Conservation (phyloP, 2,888 invertebrate genomes). For the Perizoma affinitatum region DNA sequence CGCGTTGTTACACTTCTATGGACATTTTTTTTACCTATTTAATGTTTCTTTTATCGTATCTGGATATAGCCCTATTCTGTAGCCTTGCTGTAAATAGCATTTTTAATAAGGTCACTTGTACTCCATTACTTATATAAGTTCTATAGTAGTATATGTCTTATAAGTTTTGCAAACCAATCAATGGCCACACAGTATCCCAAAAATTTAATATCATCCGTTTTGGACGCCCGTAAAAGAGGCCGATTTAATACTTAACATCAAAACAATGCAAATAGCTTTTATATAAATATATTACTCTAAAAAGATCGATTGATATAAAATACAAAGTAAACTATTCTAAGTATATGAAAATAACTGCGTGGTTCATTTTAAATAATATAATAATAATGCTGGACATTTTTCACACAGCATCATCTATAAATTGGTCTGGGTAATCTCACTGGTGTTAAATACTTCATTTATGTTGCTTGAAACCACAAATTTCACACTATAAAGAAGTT, state of each 20-base stretch:
- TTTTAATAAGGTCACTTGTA: slow-evolving; percentile 43
- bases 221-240: too few species aligned
- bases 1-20: slow-evolving; percentile 34
- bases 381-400: too few species aligned
- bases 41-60: slow-evolving; percentile 31
- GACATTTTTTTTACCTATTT: slow-evolving; percentile 5
- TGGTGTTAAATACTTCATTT: slow-evolving; percentile 58
- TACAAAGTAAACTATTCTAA: slow-evolving; percentile 37
- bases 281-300: too few species aligned
- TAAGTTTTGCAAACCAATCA: not conserved
- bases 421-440: slow-evolving; percentile 48
- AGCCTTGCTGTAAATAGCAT: slow-evolving; percentile 44
- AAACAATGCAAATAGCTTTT: too few species aligned
- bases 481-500: slow-evolving; percentile 47
- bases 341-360: slow-evolving; percentile 42
- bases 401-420: too few species aligned
- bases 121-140: not conserved
- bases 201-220: too few species aligned
- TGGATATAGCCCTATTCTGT: slow-evolving; percentile 42
- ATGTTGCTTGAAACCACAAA: slow-evolving; percentile 53
- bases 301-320: too few species aligned
- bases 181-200: too few species aligned
- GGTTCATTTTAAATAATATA: slow-evolving; percentile 47
- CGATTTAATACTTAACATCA: too few species aligned
- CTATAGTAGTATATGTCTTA: not conserved